Evolutionary conservation across 2,888 invertebrate species (phyloP), one percentile per base, ranked within the genome.

Genomic region (Zeuzera pyrina): DNA sequence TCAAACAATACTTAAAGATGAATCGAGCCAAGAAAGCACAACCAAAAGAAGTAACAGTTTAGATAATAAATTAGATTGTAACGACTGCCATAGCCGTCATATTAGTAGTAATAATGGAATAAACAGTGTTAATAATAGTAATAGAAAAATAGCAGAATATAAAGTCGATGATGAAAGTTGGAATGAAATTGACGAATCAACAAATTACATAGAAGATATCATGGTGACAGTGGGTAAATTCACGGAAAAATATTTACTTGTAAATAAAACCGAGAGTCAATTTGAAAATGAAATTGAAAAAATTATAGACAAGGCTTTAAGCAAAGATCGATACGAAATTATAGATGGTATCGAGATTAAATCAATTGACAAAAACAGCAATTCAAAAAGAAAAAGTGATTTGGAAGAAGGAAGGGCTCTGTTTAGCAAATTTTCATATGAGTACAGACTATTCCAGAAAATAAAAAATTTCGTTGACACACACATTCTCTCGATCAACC

Each of bases 401-500:
- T 42, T 29, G 12, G 35, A 31, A 19, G 58, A 73, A 50, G 68
- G 58, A 11, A 67, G 70, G 56, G 81, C 72, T 7, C 39, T 77
- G 12, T 67, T 81, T 51, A 69, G 77, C 41, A 63, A 64, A 52
- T 69, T 66, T 40, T 77, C 70, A 0, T 72, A 86, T 31, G 84
- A 85, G 46, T 81, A 85, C 29, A 86, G 88, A 54, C 55, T 89
- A 39, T 64, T 85, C 36, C 85, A 86, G 42, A 87, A 86, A 52
- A 65, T 89, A 22, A 85, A 87, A 43, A 71, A 84, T 45, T 89
- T 87, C 52, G 73, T 87, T 2, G 77, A 85, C 30, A 85, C 77
- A 32, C 90, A 88, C 64, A 85, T 86, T 26, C 53, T 92, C 14
- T 86, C 88, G 15, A 86, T 92, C 5, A 88, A 88, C 50, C 54